Percentiles rank a stretch among this genome's conserved stretches.
Evolutionary conservation across 2,113 vertebrate species (phyloP).

Genomic region (Octodon degus): DNA sequence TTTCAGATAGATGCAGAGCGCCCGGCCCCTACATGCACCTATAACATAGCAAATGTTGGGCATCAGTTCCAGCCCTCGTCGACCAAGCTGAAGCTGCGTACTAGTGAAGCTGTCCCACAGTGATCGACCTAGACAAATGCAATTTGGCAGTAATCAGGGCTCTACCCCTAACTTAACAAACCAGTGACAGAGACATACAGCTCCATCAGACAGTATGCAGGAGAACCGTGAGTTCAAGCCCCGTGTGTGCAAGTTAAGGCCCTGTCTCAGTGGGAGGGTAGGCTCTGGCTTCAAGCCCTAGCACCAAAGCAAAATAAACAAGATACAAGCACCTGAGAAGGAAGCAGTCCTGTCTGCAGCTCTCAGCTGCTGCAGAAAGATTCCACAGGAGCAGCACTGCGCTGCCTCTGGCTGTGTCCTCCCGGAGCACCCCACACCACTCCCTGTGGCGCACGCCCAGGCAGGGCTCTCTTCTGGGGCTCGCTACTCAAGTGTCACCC

Average conservation of each 20-base stretch:
- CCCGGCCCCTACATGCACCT: not conserved
- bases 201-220: not conserved
- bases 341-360: not conserved
- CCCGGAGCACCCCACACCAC: too few relatives aligned
- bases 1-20: not conserved
- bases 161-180: not conserved
- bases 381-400: not conserved
- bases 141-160: not conserved
- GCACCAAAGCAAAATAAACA: not conserved
- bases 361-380: not conserved
- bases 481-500: not conserved
- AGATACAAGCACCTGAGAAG: not conserved
- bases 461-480: not conserved
- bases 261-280: not conserved
- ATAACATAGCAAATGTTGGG: not conserved
- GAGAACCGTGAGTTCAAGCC: not conserved
- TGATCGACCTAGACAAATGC: not conserved
- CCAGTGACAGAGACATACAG: not conserved
- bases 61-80: not conserved
- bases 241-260: not conserved
- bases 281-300: not conserved
- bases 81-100: not conserved
- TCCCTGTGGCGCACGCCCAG: not conserved
- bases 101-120: not conserved
- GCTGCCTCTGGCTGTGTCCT: not conserved